Evolutionary conservation across 2,113 vertebrate genomes (phyloP), one percentile per base, ranked within the genome.

Genomic region (Perognathus longimembris): DNA sequence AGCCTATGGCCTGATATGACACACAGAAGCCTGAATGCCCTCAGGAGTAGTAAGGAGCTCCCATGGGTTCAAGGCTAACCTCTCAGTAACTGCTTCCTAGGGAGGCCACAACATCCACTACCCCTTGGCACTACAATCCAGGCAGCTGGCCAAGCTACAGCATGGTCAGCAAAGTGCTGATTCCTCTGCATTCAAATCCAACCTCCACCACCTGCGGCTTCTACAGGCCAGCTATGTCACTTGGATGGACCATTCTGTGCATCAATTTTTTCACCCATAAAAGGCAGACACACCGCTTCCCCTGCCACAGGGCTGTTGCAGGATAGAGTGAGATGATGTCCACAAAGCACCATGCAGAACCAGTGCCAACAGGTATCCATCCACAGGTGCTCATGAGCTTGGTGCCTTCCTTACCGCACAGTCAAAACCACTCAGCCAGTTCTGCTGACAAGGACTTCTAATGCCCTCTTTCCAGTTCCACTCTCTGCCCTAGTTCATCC

Each of bases 181-280:
- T 36, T 34, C 63, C 24, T 34, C 75, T 6, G 7, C 32, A 50
- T 71, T 34, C 82, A 42, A 59, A 67, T 38, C 83, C 69, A 70
- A 8, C 9, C 40, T 22, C 34, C 64, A 64, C n/a, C 45, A 89
- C n/a, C 24, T 63, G 6, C 73, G 9, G 28, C 17, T 71, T 34
- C n/a, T 30, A 42, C 21, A 6, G 5, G 34, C 66, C 12, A 59
- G 57, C 61, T 82, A 7, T 24, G 50, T 28, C 73, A 32, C n/a
- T 88, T 54, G 30, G 57, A 77, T 2, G 7, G 89, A 42, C 63
- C 15, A 28, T n/a, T 81, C 63, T 26, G 34, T 38, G 61, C 30
- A 73, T 61, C 89, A 86, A 21, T 40, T 64, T 63, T 70, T 54
- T 83, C 28, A 42, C 24, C 54, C 59, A 8, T n/a, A 81, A 89